Evolutionary conservation across 1,140 invertebrate genomes (phyloP), one percentile per base, ranked within the genome.

Genomic region (Aphis craccivora): DNA sequence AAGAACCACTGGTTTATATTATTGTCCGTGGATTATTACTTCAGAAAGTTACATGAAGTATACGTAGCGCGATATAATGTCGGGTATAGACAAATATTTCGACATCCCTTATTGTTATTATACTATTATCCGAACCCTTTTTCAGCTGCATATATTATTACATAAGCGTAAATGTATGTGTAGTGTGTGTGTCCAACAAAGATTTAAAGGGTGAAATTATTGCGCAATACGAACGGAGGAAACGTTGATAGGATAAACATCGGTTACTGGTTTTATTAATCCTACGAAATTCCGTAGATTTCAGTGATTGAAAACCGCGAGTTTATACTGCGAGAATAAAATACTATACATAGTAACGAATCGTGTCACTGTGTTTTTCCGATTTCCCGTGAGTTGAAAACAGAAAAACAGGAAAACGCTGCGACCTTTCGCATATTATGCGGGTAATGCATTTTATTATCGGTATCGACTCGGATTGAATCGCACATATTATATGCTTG

Each of bases 101-200:
- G 30, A 76, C 60, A 76, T 76, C 60, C 14, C 60, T 76, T n/a
- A 20, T 67, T 76, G 60, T 76, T 76, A 35, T 76, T 76, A 76
- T 76, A n/a, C 60, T n/a, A 76, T 76, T 76, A 76, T 76, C 14
- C n/a, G 30, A n/a, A 76, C 60, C 60, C 60, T 76, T 76, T 67
- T n/a, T n/a, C 60, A 76, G 60, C 60, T 76, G 60, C 60, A 76
- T n/a, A n/a, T n/a, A 76, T 76, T n/a, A 76, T 76, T 76, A 76
- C 60, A 76, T 18, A 76, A 76, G 60, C 60, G 30, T n/a, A 76
- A 76, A 76, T 76, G 14, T 51, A 14, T 51, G 48, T 51, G 48
- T 40, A 40, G 37, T 51, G 48, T 51, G 11, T n/a, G 60, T 67
- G 30, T n/a, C 14, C 60, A n/a, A 76, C 60, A 76, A 76, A 76